A percentile compares a stretch with the other conserved stretches of the same genome.
Evolutionary conservation across 2,113 vertebrate species (phyloP).

Genomic region (Vulpes lagopus): DNA sequence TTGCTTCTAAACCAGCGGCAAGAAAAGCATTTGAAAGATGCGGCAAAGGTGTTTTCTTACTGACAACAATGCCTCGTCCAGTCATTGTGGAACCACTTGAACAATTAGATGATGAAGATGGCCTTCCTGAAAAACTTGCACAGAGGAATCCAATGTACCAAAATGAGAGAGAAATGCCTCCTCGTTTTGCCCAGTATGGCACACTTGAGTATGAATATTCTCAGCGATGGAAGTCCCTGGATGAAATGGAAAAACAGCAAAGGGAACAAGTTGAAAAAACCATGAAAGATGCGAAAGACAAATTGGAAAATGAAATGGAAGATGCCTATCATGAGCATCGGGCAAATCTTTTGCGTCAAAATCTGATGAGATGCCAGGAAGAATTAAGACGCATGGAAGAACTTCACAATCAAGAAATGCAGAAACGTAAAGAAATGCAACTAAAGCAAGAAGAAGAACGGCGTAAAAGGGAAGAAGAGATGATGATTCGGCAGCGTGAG

Average conservation of each 20-base stretch:
- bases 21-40: conserved; percentile 97
- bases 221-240: conserved; percentile 98
- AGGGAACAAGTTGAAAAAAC: conserved; percentile 99
- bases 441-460: conserved; percentile 98
- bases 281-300: conserved; percentile 98
- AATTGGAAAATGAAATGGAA: conserved; percentile 99
- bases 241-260: conserved; percentile 99
- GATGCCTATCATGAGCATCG: conserved; percentile 99
- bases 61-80: conserved; percentile 94
- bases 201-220: conserved; percentile 99
- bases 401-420: conserved; percentile 98
- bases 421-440: conserved; percentile 99
- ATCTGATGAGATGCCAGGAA: conserved; percentile 97
- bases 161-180: conserved; percentile 96
- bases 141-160: conserved; percentile 99
- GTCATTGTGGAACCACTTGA: conserved; percentile 97
- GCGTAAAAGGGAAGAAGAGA: conserved; percentile 96
- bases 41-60: conserved; percentile 96
- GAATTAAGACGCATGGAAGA: conserved; percentile 98
- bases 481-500: conserved; percentile 96
- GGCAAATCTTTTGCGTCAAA: conserved; percentile 96
- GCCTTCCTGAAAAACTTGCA: conserved; percentile 97
- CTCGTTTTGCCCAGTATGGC: conserved; percentile 97
- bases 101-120: conserved; percentile 97
- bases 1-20: conserved; percentile 97